phyloP scores from a whole-genome alignment of 2,113 vertebrate species.

The Saccopteryx leptura region DNA sequence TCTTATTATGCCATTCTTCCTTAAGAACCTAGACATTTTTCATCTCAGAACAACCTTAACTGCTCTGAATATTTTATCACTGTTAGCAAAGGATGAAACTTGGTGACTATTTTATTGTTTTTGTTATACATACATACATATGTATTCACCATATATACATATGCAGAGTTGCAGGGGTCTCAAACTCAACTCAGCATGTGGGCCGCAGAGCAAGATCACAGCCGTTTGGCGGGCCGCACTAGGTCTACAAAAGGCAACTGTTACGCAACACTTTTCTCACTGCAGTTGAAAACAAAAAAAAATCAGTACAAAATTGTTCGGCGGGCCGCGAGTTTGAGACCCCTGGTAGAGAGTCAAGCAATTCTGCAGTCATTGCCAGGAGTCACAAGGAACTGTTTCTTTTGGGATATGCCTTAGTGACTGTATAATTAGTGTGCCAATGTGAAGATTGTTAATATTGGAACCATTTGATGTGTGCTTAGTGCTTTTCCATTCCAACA shows the following conservation, averaged over 20 bases:
- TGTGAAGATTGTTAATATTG: background rate
- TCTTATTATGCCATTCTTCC: background rate
- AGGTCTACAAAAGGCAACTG: too few species aligned
- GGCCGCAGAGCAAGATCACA: too few species aligned
- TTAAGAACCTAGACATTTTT: background rate
- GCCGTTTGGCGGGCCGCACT: too few species aligned
- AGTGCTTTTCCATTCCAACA: background rate
- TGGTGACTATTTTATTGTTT: background rate
- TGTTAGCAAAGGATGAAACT: background rate
- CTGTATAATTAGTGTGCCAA: background rate
- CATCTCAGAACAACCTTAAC: background rate
- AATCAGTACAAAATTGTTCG: too few species aligned
- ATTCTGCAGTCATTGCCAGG: accelerated
- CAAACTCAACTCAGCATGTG: too few species aligned
- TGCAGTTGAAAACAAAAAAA: too few species aligned
- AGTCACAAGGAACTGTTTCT: background rate
- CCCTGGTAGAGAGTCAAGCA: background rate
- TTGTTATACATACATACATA: background rate
- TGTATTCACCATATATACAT: background rate
- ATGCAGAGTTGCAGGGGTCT: background rate
- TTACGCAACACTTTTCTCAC: too few species aligned
- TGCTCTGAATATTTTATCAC: background rate
- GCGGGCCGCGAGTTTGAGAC: too few species aligned
- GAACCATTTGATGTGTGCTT: accelerated
- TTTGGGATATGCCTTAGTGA: accelerated